A percentile compares a stretch with the other conserved stretches of the same genome.
phyloP scores from a whole-genome alignment of 2,888 invertebrate genomes.

The Cabera pusaria region DNA sequence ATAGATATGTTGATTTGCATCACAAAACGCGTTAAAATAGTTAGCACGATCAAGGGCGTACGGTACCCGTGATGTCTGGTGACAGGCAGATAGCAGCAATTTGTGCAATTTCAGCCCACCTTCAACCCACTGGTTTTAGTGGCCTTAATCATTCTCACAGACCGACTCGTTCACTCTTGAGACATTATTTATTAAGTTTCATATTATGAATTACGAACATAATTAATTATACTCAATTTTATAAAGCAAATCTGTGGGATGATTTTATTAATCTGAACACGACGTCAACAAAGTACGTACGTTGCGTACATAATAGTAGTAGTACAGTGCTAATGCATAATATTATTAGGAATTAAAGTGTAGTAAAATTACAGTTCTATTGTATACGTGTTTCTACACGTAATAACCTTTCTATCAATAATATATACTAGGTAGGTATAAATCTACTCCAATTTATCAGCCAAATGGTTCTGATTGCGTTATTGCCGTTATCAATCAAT shows the following conservation, averaged over 20 bases:
- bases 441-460: conserved; percentile 10
- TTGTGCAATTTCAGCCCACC: conserved; percentile 48
- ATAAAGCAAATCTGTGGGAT: conserved; percentile 4
- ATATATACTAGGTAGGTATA: too few relatives aligned
- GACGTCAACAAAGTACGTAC: background rate
- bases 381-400: too few relatives aligned
- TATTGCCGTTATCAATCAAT: conserved; percentile 21
- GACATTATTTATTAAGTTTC: conserved; percentile 22
- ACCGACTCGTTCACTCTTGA: conserved; percentile 18
- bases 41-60: conserved; percentile 24
- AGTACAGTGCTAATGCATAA: conserved; percentile 1
- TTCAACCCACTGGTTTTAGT: conserved; percentile 37
- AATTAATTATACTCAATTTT: too few relatives aligned
- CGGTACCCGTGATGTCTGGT: conserved; percentile 22
- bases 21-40: conserved; percentile 14
- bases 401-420: too few relatives aligned
- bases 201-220: too few relatives aligned
- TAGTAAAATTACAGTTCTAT: too few relatives aligned
- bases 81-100: conserved; percentile 33
- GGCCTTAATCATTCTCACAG: conserved; percentile 31
- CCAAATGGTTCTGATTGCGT: conserved; percentile 11
- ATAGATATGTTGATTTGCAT: conserved; percentile 12
- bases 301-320: too few relatives aligned
- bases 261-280: conserved; percentile 8
- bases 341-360: too few relatives aligned